Evolutionary conservation across 2,888 invertebrate genomes (phyloP).

Genomic region (Rhingia campestris): DNA sequence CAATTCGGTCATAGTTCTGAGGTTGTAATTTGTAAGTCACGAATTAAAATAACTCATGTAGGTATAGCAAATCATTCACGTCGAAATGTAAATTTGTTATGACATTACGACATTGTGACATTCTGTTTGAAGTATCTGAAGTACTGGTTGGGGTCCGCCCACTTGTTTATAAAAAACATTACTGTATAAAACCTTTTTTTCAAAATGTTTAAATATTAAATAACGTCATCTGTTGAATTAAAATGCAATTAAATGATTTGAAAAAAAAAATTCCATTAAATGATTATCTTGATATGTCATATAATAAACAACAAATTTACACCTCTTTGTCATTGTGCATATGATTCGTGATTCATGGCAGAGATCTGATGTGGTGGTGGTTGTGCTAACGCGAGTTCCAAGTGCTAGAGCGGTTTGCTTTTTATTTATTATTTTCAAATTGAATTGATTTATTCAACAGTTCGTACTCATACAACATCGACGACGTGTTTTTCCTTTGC

Average conservation of each 20-base stretch:
- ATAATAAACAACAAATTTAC: constrained; percentile 46
- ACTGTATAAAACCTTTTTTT: not conserved
- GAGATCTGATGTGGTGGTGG: constrained; percentile 44
- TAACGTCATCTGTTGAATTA: not conserved
- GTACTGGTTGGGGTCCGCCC: not conserved
- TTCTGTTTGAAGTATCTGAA: constrained; percentile 2
- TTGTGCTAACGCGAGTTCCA: constrained; percentile 31
- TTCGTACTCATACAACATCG: constrained; percentile 23
- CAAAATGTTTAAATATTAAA: not conserved
- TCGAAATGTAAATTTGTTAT: constrained; percentile 31
- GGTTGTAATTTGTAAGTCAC: constrained; percentile 62
- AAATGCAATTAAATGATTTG: constrained; percentile 37
- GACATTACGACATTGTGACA: constrained; percentile 11
- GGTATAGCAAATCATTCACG: constrained; percentile 1
- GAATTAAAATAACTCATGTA: constrained; percentile 11
- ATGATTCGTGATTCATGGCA: constrained; percentile 67
- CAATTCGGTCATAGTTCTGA: constrained; percentile 33
- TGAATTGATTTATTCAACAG: constrained; percentile 49
- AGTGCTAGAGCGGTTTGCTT: not conserved
- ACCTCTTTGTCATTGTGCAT: constrained; percentile 50
- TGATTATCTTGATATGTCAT: constrained; percentile 36
- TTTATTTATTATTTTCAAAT: constrained; percentile 50
- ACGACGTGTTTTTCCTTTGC: constrained; percentile 17
- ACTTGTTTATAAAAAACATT: not conserved
- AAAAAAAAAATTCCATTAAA: constrained; percentile 14